A percentile compares a stretch with the other conserved stretches of the same genome.
phyloP scores from a whole-genome alignment of 2,113 vertebrate genomes.

The Antennarius striatus region DNA sequence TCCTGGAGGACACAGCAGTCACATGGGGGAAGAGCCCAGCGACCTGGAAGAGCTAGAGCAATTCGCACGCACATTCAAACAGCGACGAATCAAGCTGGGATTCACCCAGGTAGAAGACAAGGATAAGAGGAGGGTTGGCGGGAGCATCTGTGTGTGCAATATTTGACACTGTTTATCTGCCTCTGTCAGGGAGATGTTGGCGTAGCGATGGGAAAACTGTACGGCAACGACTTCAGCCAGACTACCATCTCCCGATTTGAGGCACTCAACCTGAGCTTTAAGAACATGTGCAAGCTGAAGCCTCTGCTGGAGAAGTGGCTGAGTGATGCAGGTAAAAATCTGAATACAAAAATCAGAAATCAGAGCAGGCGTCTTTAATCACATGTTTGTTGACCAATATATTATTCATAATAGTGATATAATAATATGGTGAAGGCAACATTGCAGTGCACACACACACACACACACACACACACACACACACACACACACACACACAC shows the following conservation, averaged over 20 bases:
- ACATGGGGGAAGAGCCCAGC: slow-evolving; percentile 85
- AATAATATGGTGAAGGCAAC: no score
- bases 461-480: no score
- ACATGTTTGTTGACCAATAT: no score
- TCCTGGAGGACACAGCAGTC: slow-evolving; percentile 70
- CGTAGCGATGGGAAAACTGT: slow-evolving; percentile 93
- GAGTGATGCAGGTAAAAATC: slow-evolving; percentile 86
- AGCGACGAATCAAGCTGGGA: slow-evolving; percentile 91
- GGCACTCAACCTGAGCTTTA: slow-evolving; percentile 93
- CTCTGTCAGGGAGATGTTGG: slow-evolving; percentile 87
- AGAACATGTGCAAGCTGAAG: slow-evolving; percentile 96
- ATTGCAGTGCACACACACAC: no score
- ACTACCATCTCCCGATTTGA: slow-evolving; percentile 94
- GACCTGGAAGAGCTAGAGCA: slow-evolving; percentile 94
- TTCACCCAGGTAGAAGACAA: slow-evolving; percentile 86
- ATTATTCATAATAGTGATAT: no score
- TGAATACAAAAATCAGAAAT: no score
- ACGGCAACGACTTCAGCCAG: slow-evolving; percentile 93
- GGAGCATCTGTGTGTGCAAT: background rate
- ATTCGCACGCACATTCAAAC: slow-evolving; percentile 93
- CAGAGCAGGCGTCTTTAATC: no score
- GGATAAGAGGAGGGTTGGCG: background rate
- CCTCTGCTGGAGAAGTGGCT: slow-evolving; percentile 94
- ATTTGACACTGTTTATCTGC: background rate
- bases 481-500: no score